Evolutionary conservation across 2,113 vertebrate species (phyloP).

Genomic region (Marmota flaviventris): DNA sequence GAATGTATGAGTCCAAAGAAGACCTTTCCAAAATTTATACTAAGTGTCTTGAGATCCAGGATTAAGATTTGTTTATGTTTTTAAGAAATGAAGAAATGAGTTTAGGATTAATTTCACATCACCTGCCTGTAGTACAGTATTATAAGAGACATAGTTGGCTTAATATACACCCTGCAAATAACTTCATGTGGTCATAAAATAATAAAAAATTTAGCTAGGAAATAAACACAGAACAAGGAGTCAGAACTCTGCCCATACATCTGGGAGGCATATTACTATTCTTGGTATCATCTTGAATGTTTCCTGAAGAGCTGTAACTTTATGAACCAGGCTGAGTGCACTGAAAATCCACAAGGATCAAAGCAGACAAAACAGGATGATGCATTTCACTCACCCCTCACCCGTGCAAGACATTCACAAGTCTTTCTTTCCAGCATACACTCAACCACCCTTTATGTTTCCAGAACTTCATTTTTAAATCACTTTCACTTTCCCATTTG

Average conservation of each 20-base stretch:
- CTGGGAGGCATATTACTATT: not conserved
- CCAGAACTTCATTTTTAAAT: not conserved
- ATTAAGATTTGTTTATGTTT: not conserved
- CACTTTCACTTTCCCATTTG: not conserved
- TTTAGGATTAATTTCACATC: not conserved
- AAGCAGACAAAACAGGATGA: not conserved
- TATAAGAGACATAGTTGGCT: not conserved
- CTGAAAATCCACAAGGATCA: not conserved
- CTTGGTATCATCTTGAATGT: not conserved
- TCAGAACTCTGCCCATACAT: not conserved
- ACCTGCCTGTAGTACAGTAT: not conserved
- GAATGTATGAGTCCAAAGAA: no score
- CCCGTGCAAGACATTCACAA: not conserved
- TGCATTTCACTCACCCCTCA: not conserved
- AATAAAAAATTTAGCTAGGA: not conserved
- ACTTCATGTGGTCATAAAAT: not conserved
- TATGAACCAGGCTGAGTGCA: not conserved
- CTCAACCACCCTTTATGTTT: not conserved
- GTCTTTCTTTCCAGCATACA: not conserved
- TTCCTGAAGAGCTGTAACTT: not conserved
- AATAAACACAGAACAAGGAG: not conserved
- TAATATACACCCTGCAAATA: not conserved
- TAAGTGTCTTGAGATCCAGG: not conserved
- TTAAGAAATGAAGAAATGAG: not conserved
- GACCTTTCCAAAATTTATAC: not conserved